Conservation (phyloP, 2,113 vertebrate genomes). For the Archilochus colubris region DNA sequence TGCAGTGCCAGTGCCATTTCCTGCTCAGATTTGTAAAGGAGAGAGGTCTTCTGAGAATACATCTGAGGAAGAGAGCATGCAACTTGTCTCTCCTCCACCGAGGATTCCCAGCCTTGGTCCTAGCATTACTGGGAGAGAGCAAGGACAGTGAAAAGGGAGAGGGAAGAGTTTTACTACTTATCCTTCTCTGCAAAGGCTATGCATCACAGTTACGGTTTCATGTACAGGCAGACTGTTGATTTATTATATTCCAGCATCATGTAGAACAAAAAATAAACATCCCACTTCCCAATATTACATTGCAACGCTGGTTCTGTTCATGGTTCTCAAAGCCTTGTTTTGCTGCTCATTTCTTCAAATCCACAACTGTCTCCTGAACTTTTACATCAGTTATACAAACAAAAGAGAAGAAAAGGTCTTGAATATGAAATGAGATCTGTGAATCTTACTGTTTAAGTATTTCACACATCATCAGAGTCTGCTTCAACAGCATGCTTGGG, state of each 20-base stretch:
- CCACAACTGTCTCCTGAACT: neutral
- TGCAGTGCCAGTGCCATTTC: neutral
- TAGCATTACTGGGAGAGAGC: neutral
- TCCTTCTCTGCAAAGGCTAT: neutral
- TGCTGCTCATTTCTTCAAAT: neutral
- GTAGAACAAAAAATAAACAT: neutral
- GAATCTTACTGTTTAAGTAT: neutral
- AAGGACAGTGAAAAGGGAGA: neutral
- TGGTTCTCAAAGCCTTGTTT: neutral
- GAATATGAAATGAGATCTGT: neutral
- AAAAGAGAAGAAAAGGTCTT: neutral
- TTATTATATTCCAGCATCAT: neutral
- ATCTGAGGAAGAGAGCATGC: neutral
- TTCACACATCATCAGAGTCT: neutral
- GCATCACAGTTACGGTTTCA: neutral
- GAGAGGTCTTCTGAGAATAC: neutral
- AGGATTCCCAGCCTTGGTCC: neutral
- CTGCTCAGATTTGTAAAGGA: neutral
- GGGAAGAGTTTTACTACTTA: neutral
- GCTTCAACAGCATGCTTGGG: neutral
- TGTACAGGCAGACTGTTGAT: neutral
- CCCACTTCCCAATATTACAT: neutral
- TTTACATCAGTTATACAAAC: neutral
- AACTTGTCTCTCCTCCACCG: neutral
- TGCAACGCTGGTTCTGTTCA: neutral